A percentile compares a stretch with the other conserved stretches of the same genome.
Conservation (phyloP, 2,888 invertebrate genomes). For the Xanthorhoe designata region DNA sequence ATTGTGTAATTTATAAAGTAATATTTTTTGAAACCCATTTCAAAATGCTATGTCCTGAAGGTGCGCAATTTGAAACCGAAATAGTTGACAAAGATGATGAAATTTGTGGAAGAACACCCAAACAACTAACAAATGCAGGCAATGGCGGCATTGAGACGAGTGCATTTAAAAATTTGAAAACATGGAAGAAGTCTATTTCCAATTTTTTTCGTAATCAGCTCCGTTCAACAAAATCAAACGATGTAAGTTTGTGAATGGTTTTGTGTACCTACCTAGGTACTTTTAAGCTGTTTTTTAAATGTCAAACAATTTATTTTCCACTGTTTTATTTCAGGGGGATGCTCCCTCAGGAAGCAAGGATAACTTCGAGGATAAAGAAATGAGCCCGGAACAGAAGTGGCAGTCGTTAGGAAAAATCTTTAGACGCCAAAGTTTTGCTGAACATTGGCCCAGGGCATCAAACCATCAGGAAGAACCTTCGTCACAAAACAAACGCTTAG, state of each 20-base stretch:
- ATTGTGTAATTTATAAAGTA: constrained; percentile 50
- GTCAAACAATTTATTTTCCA: not conserved
- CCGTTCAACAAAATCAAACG: constrained; percentile 76
- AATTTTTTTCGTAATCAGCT: constrained; percentile 78
- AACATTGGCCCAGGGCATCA: constrained; percentile 68
- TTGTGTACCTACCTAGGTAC: not conserved
- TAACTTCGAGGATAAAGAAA: constrained; percentile 69
- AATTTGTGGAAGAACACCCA: constrained; percentile 54
- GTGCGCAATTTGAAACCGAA: constrained; percentile 63
- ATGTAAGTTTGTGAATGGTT: constrained; percentile 59
- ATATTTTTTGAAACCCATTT: constrained; percentile 60
- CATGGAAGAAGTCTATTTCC: constrained; percentile 79
- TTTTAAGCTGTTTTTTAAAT: too few species aligned
- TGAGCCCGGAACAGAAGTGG: constrained; percentile 78
- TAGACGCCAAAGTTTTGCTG: constrained; percentile 75
- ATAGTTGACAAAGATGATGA: constrained; percentile 59
- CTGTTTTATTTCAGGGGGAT: constrained; percentile 66
- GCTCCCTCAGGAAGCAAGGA: constrained; percentile 68
- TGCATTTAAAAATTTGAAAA: constrained; percentile 72
- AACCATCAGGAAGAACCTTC: constrained; percentile 68
- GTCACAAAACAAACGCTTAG: constrained; percentile 68
- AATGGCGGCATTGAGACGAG: constrained; percentile 63
- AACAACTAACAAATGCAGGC: constrained; percentile 63
- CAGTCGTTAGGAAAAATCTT: constrained; percentile 81
- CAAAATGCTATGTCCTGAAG: constrained; percentile 77